A percentile compares a stretch with the other conserved stretches of the same genome.
These are phyloP conservation scores for Apodemia hepburni DNA, from an alignment of 2,888 invertebrate genomes.

Conservation along the genomic window DNA sequence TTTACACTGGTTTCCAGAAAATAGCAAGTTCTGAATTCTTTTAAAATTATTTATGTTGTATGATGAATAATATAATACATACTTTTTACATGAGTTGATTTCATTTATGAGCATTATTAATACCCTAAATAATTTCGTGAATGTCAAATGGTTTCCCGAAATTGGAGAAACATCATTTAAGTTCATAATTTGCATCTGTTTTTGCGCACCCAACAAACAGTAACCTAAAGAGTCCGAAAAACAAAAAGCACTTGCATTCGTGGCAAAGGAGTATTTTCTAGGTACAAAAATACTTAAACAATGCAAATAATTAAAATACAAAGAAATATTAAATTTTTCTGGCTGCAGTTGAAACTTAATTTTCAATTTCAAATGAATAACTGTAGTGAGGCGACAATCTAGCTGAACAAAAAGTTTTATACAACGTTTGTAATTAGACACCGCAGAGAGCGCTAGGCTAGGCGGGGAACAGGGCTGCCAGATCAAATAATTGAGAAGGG, in stretches of 20 bases:
- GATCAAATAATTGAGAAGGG: not conserved
- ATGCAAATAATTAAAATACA: constrained; percentile 19
- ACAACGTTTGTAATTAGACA: constrained; percentile 68
- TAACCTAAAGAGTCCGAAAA: not conserved
- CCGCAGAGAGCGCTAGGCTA: constrained; percentile 38
- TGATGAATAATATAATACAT: too few relatives aligned
- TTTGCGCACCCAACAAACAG: not conserved
- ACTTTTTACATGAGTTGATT: too few relatives aligned
- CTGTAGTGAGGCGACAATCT: constrained; percentile 60
- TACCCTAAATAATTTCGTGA: too few relatives aligned
- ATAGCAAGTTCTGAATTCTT: too few relatives aligned
- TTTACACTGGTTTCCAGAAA: too few relatives aligned
- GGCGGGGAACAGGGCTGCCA: constrained; percentile 11
- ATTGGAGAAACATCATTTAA: too few relatives aligned
- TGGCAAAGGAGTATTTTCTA: constrained; percentile 2
- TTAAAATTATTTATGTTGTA: too few relatives aligned
- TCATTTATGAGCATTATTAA: too few relatives aligned
- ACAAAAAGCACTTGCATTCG: not conserved
- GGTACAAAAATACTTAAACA: constrained; percentile 10
- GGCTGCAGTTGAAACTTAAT: constrained; percentile 44
- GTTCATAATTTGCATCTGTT: too few relatives aligned
- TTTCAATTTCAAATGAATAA: constrained; percentile 65
- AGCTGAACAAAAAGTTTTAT: constrained; percentile 60
- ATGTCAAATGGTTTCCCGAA: too few relatives aligned
- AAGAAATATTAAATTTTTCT: constrained; percentile 26